These are phyloP conservation scores for Tenthredo notha DNA, from an alignment of 2,888 invertebrate genomes.

Conservation along the genomic window DNA sequence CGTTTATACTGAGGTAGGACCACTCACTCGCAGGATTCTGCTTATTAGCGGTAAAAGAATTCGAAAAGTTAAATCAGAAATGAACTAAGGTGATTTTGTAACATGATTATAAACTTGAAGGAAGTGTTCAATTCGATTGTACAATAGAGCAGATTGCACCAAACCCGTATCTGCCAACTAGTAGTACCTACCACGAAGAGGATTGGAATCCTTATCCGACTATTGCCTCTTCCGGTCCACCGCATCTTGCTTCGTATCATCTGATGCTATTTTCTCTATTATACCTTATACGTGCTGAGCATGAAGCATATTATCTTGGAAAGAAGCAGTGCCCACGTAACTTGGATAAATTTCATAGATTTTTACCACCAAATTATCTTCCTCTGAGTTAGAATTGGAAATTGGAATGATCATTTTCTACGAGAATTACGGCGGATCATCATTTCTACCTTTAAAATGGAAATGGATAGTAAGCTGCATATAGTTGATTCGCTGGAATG, in stretches of 20 bases:
- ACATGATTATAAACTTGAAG: slow-evolving; percentile 47
- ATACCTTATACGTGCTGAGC: slow-evolving; percentile 68
- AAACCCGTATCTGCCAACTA: slow-evolving; percentile 27
- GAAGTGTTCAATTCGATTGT: slow-evolving; percentile 55
- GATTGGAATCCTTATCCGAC: slow-evolving; percentile 58
- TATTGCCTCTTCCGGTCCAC: slow-evolving; percentile 56
- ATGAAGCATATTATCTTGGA: slow-evolving; percentile 53
- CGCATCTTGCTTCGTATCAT: slow-evolving; percentile 56
- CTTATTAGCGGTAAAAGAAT: neutral
- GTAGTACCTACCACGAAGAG: slow-evolving; percentile 31
- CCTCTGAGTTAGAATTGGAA: neutral
- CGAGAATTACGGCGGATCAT: neutral
- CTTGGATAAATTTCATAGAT: slow-evolving; percentile 44
- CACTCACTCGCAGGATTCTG: neutral
- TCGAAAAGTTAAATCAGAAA: slow-evolving; percentile 18
- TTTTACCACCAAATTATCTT: slow-evolving; percentile 42
- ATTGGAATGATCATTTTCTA: neutral
- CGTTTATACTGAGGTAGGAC: neutral
- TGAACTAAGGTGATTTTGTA: neutral
- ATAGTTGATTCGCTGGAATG: neutral
- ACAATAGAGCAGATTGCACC: slow-evolving; percentile 38
- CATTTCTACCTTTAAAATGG: neutral
- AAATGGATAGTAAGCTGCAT: neutral
- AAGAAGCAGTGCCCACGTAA: slow-evolving; percentile 44
- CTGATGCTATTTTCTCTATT: slow-evolving; percentile 67